Conservation (phyloP, 1,140 invertebrate species). For the Mycetomoellerius zeteki region DNA sequence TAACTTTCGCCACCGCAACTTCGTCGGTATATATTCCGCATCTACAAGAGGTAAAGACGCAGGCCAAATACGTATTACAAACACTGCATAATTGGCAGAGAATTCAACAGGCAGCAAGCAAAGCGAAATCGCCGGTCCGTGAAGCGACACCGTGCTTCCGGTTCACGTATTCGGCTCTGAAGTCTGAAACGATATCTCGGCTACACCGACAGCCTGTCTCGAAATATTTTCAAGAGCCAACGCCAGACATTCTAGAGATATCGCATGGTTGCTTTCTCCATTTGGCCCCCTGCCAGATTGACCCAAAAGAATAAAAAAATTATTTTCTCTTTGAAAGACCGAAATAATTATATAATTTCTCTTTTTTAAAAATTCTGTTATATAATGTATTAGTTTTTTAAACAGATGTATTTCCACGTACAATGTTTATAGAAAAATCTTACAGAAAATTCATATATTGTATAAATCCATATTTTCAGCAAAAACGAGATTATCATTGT, state of each 20-base stretch:
- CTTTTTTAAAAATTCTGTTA: background rate
- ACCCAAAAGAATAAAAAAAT: conserved; percentile 7
- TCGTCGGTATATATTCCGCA: conserved; percentile 38
- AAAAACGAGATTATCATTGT: background rate
- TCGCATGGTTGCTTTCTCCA: conserved; percentile 31
- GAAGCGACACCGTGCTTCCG: conserved; percentile 81
- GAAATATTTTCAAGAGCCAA: conserved; percentile 77
- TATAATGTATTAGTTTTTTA: background rate
- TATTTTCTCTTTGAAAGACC: background rate
- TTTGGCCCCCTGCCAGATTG: background rate
- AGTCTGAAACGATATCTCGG: conserved; percentile 75
- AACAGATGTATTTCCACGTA: background rate
- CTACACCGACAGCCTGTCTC: conserved; percentile 77
- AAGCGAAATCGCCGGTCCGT: conserved; percentile 81
- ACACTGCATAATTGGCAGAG: conserved; percentile 84
- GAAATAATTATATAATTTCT: conserved; percentile 1
- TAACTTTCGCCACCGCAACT: conserved; percentile 47
- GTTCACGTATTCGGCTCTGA: conserved; percentile 81
- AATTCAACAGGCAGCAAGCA: conserved; percentile 81
- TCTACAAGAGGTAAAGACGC: conserved; percentile 62
- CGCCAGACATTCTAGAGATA: conserved; percentile 37
- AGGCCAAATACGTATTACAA: conserved; percentile 75
- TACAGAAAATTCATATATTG: no score
- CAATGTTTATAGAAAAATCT: background rate
- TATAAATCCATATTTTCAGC: background rate